A percentile compares a stretch with the other conserved stretches of the same genome.
Evolutionary conservation across 2,113 vertebrate genomes (phyloP).

Genomic region (Natator depressus): DNA sequence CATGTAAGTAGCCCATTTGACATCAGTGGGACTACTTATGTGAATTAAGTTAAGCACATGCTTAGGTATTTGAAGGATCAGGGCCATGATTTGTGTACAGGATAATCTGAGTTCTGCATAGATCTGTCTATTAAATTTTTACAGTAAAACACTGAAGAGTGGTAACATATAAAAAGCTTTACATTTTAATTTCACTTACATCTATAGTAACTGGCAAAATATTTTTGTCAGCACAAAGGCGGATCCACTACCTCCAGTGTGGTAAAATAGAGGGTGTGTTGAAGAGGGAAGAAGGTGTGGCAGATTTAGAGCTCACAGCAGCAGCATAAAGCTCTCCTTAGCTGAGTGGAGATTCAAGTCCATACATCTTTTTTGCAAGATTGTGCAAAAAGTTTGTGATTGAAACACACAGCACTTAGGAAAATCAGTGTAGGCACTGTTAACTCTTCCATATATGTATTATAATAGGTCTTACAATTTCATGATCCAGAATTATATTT

Average conservation of each 20-base stretch:
- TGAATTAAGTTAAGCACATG: slow-evolving; percentile 16
- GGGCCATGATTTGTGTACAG: fast-evolving
- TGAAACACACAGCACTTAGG: neutral
- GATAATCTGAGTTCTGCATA: neutral
- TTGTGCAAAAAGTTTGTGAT: neutral
- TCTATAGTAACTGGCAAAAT: neutral
- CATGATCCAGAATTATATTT: neutral
- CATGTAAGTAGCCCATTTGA: neutral
- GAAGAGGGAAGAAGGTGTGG: neutral
- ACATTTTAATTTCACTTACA: neutral
- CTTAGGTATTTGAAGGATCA: neutral
- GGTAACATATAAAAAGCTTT: neutral
- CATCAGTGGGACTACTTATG: neutral
- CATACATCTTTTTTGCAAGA: neutral
- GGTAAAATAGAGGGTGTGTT: neutral
- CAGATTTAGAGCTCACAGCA: neutral
- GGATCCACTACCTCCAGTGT: fast-evolving
- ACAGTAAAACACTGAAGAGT: neutral
- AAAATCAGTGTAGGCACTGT: neutral
- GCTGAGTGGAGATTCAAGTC: neutral
- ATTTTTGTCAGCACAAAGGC: neutral
- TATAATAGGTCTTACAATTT: neutral
- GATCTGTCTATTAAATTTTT: neutral
- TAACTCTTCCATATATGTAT: neutral
- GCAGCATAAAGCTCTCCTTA: neutral